phyloP scores from a whole-genome alignment of 2,797 vertebrate genomes.

The Gymnothorax reevesii region DNA sequence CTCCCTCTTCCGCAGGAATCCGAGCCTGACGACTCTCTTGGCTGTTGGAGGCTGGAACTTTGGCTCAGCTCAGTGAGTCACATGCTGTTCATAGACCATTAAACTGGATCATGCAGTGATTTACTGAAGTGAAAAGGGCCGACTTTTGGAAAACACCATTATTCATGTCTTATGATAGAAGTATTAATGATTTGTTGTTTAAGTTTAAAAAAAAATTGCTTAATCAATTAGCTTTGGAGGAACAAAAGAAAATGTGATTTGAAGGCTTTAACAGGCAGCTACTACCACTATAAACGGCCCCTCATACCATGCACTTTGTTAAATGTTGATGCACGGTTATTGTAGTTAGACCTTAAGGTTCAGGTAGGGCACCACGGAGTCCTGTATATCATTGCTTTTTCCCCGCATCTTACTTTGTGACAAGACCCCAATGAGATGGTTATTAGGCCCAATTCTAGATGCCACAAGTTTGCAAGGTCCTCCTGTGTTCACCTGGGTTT shows the following conservation, averaged over 20 bases:
- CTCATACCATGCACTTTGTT: neutral
- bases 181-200: neutral
- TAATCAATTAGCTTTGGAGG: neutral
- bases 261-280: neutral
- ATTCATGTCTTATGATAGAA: neutral
- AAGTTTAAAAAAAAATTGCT: neutral
- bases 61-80: constrained; percentile 54
- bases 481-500: too few species aligned
- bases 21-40: constrained; percentile 72
- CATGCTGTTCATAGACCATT: neutral
- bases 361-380: neutral
- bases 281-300: neutral
- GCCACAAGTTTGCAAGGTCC: too few species aligned
- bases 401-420: neutral
- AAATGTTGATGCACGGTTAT: neutral
- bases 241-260: neutral
- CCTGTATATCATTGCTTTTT: neutral
- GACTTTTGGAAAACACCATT: neutral
- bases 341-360: neutral
- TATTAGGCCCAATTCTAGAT: too few species aligned
- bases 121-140: neutral
- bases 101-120: neutral
- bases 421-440: neutral
- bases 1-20: constrained; percentile 57
- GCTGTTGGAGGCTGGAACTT: constrained; percentile 73